Conservation (phyloP, 2,113 vertebrate species). For the Gadus chalcogrammus region DNA sequence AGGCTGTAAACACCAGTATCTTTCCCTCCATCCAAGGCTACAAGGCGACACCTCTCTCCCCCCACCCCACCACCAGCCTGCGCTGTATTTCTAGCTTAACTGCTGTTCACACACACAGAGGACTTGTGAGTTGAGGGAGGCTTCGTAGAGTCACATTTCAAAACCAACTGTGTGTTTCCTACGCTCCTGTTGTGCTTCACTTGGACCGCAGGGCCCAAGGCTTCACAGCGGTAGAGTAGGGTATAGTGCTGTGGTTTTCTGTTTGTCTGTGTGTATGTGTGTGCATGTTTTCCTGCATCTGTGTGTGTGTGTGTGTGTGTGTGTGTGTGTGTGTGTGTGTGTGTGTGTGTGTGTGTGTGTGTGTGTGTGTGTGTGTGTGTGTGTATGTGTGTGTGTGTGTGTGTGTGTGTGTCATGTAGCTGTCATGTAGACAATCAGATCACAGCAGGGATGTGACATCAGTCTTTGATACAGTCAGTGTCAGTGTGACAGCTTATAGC, state of each 20-base stretch:
- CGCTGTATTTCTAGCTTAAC: too few species aligned
- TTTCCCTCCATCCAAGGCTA: too few species aligned
- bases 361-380: constrained; percentile 7
- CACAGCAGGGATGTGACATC: constrained; percentile 47
- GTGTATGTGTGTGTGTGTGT: constrained; percentile 14
- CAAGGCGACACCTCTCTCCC: too few species aligned
- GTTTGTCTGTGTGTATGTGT: background rate
- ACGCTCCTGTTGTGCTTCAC: background rate
- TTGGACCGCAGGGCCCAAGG: background rate
- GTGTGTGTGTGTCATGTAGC: constrained; percentile 33
- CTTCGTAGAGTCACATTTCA: background rate
- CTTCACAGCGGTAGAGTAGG: background rate
- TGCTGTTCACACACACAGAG: too few species aligned
- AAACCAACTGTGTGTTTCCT: background rate
- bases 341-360: constrained; percentile 9
- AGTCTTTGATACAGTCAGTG: constrained; percentile 44
- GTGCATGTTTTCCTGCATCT: background rate
- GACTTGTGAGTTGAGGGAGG: too few species aligned
- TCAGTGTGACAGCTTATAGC: constrained; percentile 49
- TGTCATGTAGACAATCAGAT: constrained; percentile 55
- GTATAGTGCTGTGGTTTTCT: background rate
- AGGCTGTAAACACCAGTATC: too few species aligned
- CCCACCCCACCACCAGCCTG: too few species aligned
- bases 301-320: background rate
- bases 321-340: background rate